phyloP scores from a whole-genome alignment of 2,888 invertebrate genomes.

The Orthosia gothica region DNA sequence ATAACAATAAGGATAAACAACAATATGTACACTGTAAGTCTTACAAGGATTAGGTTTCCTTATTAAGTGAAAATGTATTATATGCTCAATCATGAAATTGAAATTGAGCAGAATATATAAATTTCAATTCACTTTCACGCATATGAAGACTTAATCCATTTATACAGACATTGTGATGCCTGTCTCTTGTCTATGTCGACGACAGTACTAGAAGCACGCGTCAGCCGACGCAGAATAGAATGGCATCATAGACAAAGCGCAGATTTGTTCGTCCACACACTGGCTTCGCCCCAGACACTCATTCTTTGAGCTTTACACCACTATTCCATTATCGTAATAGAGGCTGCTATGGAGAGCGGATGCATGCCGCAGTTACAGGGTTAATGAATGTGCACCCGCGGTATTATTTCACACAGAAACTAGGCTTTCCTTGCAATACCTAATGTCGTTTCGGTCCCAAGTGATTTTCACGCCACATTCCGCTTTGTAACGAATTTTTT shows the following conservation, averaged over 20 bases:
- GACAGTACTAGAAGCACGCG: slow-evolving; percentile 60
- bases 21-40: slow-evolving; percentile 2
- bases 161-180: slow-evolving; percentile 47
- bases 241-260: slow-evolving; percentile 73
- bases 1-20: slow-evolving; percentile 14
- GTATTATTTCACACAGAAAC: slow-evolving; percentile 71
- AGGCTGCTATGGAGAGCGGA: slow-evolving; percentile 75
- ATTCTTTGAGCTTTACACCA: slow-evolving; percentile 84
- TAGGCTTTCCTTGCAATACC: slow-evolving; percentile 62
- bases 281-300: slow-evolving; percentile 81
- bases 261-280: slow-evolving; percentile 72
- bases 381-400: slow-evolving; percentile 79
- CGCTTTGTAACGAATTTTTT: slow-evolving; percentile 56
- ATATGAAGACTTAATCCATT: slow-evolving; percentile 53
- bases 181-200: slow-evolving; percentile 56
- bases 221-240: slow-evolving; percentile 69
- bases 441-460: slow-evolving; percentile 62
- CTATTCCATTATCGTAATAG: slow-evolving; percentile 86
- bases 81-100: slow-evolving; percentile 48
- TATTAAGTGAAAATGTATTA: slow-evolving; percentile 24
- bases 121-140: slow-evolving; percentile 47
- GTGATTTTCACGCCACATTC: slow-evolving; percentile 60
- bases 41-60: slow-evolving; percentile 26
- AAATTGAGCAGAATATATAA: slow-evolving; percentile 48
- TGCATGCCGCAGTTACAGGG: slow-evolving; percentile 75